Percentiles rank a stretch among this genome's conserved stretches.
Evolutionary conservation across 1,140 invertebrate genomes (phyloP).

Genomic region (Ostrea denselamellosa): DNA sequence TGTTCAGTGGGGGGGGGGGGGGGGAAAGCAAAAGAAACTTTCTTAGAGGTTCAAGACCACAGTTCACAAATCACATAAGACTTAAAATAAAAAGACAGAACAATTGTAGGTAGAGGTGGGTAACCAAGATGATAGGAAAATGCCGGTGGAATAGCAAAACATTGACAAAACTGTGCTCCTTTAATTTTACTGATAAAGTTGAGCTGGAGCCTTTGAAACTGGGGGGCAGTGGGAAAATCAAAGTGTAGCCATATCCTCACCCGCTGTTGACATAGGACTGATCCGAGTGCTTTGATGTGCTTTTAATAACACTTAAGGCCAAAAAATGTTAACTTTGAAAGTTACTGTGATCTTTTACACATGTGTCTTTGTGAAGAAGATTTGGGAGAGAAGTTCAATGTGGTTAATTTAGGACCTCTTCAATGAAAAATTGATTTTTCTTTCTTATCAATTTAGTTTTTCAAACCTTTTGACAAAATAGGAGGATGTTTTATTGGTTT

Average conservation of each 20-base stretch:
- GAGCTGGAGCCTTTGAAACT: slow-evolving; percentile 2
- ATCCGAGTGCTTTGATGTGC: slow-evolving; percentile 37
- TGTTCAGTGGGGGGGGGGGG: background rate
- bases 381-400: slow-evolving; percentile 10
- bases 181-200: slow-evolving; percentile 44
- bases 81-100: background rate
- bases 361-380: slow-evolving; percentile 12
- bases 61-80: background rate
- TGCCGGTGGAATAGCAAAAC: slow-evolving; percentile 26
- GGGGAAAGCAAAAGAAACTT: slow-evolving; percentile 4
- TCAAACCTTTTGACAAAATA: slow-evolving; percentile 8
- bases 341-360: slow-evolving; percentile 41
- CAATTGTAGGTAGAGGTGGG: background rate
- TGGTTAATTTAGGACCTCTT: slow-evolving; percentile 22
- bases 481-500: slow-evolving; percentile 10
- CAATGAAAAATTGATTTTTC: slow-evolving; percentile 25
- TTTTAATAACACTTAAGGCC: slow-evolving; percentile 38
- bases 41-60: slow-evolving; percentile 26
- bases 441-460: slow-evolving; percentile 19
- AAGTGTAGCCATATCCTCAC: background rate
- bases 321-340: slow-evolving; percentile 37
- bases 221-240: background rate
- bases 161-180: slow-evolving; percentile 36
- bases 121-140: slow-evolving; percentile 32
- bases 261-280: background rate